phyloP scores from a whole-genome alignment of 2,888 invertebrate genomes.

The Pilophorus perplexus region DNA sequence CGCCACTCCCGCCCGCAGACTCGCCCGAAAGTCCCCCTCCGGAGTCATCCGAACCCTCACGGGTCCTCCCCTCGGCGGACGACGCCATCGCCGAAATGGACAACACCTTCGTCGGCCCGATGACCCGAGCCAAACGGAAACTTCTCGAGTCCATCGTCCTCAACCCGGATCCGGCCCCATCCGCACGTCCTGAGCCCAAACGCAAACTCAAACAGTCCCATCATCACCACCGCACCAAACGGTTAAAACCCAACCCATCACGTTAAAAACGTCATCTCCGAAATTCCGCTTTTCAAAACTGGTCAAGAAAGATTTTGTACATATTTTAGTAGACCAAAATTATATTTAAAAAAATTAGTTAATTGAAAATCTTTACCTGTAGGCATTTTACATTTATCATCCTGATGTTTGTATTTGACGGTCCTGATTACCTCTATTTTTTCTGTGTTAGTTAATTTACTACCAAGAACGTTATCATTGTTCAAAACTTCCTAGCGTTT shows the following conservation, averaged over 20 bases:
- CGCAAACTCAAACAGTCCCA: conserved; percentile 43
- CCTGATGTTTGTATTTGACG: too few relatives aligned
- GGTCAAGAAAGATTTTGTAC: conserved; percentile 14
- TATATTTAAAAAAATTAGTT: too few relatives aligned
- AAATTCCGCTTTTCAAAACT: conserved; percentile 2
- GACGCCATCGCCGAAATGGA: conserved; percentile 39
- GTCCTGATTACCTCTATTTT: neutral
- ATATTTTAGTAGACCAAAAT: too few relatives aligned
- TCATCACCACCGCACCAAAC: conserved; percentile 47
- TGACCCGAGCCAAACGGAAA: conserved; percentile 52
- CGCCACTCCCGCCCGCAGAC: neutral
- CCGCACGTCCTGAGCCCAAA: conserved; percentile 14
- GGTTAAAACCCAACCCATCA: conserved; percentile 42
- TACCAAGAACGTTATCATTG: too few relatives aligned
- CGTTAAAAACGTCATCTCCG: too few relatives aligned
- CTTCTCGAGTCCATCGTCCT: conserved; percentile 49
- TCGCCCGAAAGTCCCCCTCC: conserved; percentile 40
- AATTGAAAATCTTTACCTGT: conserved; percentile 23
- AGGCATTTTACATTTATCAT: too few relatives aligned
- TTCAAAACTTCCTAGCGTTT: too few relatives aligned
- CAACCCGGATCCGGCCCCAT: conserved; percentile 17
- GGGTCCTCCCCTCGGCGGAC: conserved; percentile 16
- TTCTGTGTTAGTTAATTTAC: neutral
- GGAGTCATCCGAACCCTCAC: conserved; percentile 6
- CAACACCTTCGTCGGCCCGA: conserved; percentile 50